Base-by-base conservation (phyloP, 2,113 vertebrate species). In the Amphilophus citrinellus region DNA sequence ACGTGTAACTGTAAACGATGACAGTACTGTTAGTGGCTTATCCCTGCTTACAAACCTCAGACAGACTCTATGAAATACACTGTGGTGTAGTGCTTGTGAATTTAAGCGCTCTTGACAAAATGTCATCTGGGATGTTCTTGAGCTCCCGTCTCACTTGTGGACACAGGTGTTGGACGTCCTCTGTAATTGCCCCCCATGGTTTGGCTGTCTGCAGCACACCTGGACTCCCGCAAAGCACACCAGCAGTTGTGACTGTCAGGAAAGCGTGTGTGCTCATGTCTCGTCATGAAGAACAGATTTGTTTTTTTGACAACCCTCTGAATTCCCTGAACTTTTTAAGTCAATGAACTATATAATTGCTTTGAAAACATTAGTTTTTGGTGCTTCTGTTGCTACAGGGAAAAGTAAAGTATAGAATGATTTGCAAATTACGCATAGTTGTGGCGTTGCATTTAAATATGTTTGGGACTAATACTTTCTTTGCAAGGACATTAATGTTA, bases 181-280 rank as follows among this genome's bases (percentile, higher is more conserved):
- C 61, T 87, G 42, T 92, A 93, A 94, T 94, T 94, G 88, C 82
- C 89, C 91, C 91, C 89, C 83, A 85, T 58, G 77, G 88, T 85
- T 80, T 89, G 62, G 57, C 76, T 73, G 82, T 71, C 77, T 83
- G 75, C 5, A 61, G 27, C 65, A 88, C 94, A 94, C 91, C 92
- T 94, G 91, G 87, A 90, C 73, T 58, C 87, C 79, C 35, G 63
- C 62, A 76, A 77, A 59, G 30, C 66, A 24, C 42, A 66, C 53
- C 17, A 66, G 84, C 83, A 82, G 47, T 79, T 35, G 32, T 7
- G 57, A 83, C 56, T 47, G 71, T 80, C 77, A 85, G 8, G 66
- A 75, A 84, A 58, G 73, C 47, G 76, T 44, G 66, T 59, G 27
- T 47, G 58, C 65, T 20, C 6, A 22, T 17, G 56, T 83, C 84